Evolutionary conservation across 2,113 vertebrate genomes (phyloP).

Genomic region (Helogale parvula): DNA sequence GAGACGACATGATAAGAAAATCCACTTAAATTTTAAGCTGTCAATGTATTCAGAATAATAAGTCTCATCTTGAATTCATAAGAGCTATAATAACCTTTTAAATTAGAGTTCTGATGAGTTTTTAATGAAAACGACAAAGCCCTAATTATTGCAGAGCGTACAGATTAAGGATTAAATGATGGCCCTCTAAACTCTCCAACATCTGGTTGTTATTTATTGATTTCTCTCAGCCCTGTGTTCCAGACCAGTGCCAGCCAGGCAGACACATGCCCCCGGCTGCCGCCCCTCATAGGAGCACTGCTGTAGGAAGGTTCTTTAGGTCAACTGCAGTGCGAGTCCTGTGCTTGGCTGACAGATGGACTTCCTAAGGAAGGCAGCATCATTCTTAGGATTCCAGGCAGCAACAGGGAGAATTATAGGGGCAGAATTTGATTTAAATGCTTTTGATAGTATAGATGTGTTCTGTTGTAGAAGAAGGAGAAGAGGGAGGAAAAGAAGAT

Average conservation of each 20-base stretch:
- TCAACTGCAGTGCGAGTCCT: neutral
- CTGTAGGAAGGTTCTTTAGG: neutral
- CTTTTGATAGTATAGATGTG: neutral
- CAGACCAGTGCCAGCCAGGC: neutral
- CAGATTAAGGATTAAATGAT: neutral
- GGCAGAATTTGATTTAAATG: neutral
- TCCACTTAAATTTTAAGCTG: neutral
- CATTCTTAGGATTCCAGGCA: neutral
- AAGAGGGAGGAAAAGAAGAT: neutral
- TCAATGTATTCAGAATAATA: neutral
- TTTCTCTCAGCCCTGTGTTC: neutral
- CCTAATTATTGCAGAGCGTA: neutral
- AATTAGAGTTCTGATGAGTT: constrained; percentile 24
- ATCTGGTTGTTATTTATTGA: neutral
- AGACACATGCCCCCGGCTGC: no score
- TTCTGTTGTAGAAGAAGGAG: neutral
- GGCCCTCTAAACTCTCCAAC: neutral
- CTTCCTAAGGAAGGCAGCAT: neutral
- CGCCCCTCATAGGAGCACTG: neutral
- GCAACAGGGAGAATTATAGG: neutral
- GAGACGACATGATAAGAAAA: neutral
- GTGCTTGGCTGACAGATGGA: neutral
- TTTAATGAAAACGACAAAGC: neutral
- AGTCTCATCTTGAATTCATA: neutral
- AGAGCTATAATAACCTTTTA: neutral